phyloP scores from a whole-genome alignment of 2,113 vertebrate genomes.

The Phyllostomus discolor region DNA sequence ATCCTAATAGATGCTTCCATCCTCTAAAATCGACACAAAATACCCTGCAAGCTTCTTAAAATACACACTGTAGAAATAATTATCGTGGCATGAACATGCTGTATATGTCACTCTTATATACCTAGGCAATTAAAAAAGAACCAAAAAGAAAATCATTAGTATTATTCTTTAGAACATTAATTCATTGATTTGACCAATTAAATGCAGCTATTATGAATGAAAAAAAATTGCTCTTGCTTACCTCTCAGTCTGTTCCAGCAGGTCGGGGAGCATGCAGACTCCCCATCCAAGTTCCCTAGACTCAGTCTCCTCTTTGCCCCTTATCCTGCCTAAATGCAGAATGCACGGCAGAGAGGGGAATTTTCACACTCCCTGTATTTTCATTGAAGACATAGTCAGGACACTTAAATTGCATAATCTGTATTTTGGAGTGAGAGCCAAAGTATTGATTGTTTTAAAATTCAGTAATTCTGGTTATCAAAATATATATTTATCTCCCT shows the following conservation, averaged over 20 bases:
- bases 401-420: background rate
- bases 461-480: background rate
- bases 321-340: background rate
- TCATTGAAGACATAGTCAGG: background rate
- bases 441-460: background rate
- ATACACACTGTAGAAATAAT: background rate
- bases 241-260: background rate
- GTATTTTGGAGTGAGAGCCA: background rate
- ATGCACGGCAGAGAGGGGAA: background rate
- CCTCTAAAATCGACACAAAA: background rate
- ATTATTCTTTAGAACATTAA: background rate
- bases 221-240: background rate
- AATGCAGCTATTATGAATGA: background rate
- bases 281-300: background rate
- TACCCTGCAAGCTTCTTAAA: background rate
- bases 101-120: background rate
- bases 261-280: background rate
- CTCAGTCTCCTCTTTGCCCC: background rate
- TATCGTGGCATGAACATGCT: background rate
- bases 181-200: background rate
- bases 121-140: background rate
- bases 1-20: background rate
- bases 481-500: background rate
- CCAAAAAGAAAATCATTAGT: background rate
- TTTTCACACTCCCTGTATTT: background rate